These are phyloP conservation scores for Heliocidaris tuberculata DNA, from an alignment of 35 echinoderm and acorn worm species.

Conservation along the genomic window DNA sequence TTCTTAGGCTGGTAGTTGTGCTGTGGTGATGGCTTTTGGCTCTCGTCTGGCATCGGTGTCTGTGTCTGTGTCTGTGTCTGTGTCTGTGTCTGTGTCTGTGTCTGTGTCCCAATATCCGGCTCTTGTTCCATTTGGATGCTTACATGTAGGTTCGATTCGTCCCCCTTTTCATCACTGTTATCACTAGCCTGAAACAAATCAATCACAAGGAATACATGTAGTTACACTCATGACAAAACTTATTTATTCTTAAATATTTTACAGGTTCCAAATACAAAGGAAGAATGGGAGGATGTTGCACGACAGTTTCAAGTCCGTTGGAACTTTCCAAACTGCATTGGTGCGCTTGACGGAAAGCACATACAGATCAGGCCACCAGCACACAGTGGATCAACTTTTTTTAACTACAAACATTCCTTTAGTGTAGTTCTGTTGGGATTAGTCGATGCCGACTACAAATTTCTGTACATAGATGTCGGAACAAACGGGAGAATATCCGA, in stretches of 20 bases:
- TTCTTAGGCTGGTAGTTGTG: no score
- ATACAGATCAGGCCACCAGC: constrained; percentile 51
- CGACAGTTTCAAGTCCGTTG: constrained; percentile 40
- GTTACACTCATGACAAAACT: no score
- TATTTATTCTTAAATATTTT: background rate
- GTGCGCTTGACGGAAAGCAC: constrained; percentile 84
- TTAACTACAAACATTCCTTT: constrained; percentile 61
- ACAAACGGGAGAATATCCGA: constrained; percentile 53
- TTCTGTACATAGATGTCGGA: constrained; percentile 71
- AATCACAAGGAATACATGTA: no score
- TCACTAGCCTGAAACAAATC: no score
- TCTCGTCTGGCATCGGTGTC: no score
- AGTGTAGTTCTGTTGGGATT: constrained; percentile 59
- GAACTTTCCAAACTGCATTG: constrained; percentile 73
- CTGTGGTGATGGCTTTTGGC: no score
- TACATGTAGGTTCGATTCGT: no score
- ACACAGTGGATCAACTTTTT: constrained; percentile 51
- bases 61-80: no score
- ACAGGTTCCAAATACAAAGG: background rate
- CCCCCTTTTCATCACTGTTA: no score
- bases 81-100: no score
- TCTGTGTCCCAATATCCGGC: no score
- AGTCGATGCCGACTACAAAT: constrained; percentile 56
- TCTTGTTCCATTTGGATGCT: no score
- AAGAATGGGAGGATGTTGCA: constrained; percentile 51